Evolutionary conservation across 2,888 invertebrate species (phyloP), one percentile per base, ranked within the genome.

Genomic region (Pyrocoelia pectoralis): DNA sequence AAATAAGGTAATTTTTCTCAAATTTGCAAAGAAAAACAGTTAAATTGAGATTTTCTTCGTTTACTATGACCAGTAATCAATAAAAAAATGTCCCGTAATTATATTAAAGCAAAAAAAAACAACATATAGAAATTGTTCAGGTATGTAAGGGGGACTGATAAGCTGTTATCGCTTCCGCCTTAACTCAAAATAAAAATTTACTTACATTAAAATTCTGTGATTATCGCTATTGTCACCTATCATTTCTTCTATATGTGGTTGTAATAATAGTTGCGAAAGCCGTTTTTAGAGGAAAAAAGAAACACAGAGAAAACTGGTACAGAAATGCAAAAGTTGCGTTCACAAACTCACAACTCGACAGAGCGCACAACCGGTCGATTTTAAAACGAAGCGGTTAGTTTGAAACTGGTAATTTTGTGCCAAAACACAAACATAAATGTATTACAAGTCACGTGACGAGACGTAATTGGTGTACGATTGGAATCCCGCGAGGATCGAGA

Each of bases 361-460:
- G 17, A 55, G 29, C 53, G 24, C 33, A 40, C 46, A 13, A 14
- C 48, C 41, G n/a, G 33, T 33, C 33, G 46, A 33, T 57, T 62
- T 62, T 24, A 38, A 62, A 57, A 54, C 29, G 18, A 19, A 19
- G 28, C 28, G 19, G 57, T 54, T 57, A 57, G 50, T 54, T 58
- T 55, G 56, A 54, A 65, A 65, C 65, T 65, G 65, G 65, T 53
- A 65, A 65, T 56, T 60, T 65, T 50, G 60, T 56, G 57, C 60
- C 50, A 65, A 65, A 61, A 48, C 60, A 33, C 60, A 28, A 50
- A 46, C 60, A 60, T 65, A 24, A 24, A 56, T 65, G 65, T 65
- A 65, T 53, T 41, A 49, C 14, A 40, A 49, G 50, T 65, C 65
- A 65, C 65, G 65, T 65, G 65, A 4, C 18, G 29, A 46, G 13